These are phyloP conservation scores for Junco hyemalis DNA, from an alignment of 2,113 vertebrate species.

Conservation along the genomic window DNA sequence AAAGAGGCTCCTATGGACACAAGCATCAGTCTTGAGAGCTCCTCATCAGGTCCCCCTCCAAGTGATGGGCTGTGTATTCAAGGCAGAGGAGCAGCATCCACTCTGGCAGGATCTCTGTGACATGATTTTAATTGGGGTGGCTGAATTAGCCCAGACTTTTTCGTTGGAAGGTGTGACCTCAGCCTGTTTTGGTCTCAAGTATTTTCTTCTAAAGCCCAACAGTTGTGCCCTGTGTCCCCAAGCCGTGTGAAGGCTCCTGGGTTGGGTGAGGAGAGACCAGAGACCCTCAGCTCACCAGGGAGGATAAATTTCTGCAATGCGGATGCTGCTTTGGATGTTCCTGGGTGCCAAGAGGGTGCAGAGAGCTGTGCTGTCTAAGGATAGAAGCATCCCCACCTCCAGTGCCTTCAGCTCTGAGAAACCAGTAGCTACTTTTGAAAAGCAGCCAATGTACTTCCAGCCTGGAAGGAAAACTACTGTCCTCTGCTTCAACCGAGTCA, in stretches of 20 bases:
- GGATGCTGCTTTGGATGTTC: neutral
- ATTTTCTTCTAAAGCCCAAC: neutral
- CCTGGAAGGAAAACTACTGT: neutral
- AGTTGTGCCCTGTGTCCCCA: neutral
- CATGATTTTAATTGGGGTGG: neutral
- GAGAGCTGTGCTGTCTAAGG: neutral
- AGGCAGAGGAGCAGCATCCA: neutral
- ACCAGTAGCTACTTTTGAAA: neutral
- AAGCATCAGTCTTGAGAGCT: neutral
- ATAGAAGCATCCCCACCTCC: neutral
- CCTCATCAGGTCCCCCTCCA: accelerated
- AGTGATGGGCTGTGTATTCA: neutral
- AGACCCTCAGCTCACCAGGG: neutral
- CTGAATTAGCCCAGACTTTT: neutral
- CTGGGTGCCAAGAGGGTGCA: neutral
- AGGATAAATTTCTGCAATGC: neutral
- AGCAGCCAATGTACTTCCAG: neutral
- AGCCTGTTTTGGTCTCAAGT: neutral
- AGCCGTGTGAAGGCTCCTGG: accelerated
- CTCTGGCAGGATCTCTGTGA: neutral
- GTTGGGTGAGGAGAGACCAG: accelerated
- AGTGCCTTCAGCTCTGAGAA: neutral
- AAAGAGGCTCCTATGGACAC: neutral
- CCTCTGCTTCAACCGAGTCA: neutral
- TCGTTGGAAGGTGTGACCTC: neutral